Conservation (phyloP, 2,113 vertebrate genomes). For the Mastomys natalensis region DNA sequence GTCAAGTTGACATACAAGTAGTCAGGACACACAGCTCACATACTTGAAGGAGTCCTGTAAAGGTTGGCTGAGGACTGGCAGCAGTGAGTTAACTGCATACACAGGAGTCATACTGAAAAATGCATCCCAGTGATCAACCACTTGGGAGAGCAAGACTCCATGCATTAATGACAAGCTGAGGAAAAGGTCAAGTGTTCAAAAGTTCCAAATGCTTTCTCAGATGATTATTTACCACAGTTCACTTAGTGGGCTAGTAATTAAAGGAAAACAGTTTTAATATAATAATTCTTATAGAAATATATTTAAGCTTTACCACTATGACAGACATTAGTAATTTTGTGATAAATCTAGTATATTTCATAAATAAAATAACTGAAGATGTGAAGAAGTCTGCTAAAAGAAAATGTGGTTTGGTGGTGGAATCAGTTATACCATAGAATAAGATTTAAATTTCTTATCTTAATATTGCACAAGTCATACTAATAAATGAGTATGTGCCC, state of each 20-base stretch:
- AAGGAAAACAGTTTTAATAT: background rate
- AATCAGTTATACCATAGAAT: background rate
- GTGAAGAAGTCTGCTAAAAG: background rate
- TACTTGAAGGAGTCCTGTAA: background rate
- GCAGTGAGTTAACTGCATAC: background rate
- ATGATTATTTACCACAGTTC: background rate
- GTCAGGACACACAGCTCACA: background rate
- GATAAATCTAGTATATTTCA: background rate
- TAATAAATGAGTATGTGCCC: background rate
- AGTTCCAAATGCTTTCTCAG: background rate
- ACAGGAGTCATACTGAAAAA: background rate
- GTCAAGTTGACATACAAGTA: background rate
- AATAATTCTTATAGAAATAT: background rate
- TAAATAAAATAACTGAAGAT: background rate
- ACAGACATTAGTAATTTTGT: background rate
- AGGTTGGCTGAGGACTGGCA: background rate
- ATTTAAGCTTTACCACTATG: background rate
- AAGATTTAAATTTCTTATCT: background rate
- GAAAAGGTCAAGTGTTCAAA: background rate
- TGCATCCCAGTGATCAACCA: rapidly evolving
- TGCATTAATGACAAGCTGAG: background rate
- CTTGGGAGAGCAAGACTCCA: background rate
- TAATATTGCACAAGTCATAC: background rate
- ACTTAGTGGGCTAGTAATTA: background rate
- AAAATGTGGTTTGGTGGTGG: background rate